Conservation (phyloP, 2,888 invertebrate species). For the Buathra laborator region DNA sequence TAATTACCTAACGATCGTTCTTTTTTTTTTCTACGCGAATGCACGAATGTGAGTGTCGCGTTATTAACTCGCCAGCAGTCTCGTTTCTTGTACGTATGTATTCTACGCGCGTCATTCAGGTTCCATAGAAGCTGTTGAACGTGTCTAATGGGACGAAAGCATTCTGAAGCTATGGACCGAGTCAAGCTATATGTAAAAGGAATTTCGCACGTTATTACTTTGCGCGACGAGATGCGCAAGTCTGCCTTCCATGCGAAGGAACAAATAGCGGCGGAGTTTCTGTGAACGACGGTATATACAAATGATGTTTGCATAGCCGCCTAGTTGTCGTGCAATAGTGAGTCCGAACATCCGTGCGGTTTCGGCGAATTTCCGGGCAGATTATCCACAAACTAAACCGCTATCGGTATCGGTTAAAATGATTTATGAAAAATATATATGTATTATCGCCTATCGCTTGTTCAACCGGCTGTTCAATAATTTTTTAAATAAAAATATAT, state of each 20-base stretch:
- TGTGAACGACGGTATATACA: constrained; percentile 57
- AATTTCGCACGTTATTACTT: constrained; percentile 70
- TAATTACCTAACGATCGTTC: neutral
- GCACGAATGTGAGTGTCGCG: neutral
- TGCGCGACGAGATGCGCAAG: constrained; percentile 51
- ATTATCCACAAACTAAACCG: neutral
- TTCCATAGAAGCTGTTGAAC: neutral
- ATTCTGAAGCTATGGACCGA: constrained; percentile 10
- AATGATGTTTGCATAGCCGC: constrained; percentile 65
- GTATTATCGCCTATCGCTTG: neutral
- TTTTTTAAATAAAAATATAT: neutral
- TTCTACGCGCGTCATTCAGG: constrained; percentile 5
- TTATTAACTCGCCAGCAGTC: neutral
- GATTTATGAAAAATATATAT: constrained; percentile 12
- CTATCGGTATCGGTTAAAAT: neutral
- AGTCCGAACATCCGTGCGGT: neutral
- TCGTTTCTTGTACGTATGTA: neutral
- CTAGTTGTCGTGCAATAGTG: constrained; percentile 46
- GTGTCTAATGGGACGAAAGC: constrained; percentile 27
- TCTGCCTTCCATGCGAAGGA: constrained; percentile 51
- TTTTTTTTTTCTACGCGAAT: neutral
- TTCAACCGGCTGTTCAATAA: neutral
- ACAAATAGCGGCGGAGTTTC: constrained; percentile 65
- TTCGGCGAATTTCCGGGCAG: constrained; percentile 27
- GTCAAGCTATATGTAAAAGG: constrained; percentile 55